Evolutionary conservation across 2,888 invertebrate species (phyloP), one percentile per base, ranked within the genome.

Genomic region (Ptychoptera contaminata): DNA sequence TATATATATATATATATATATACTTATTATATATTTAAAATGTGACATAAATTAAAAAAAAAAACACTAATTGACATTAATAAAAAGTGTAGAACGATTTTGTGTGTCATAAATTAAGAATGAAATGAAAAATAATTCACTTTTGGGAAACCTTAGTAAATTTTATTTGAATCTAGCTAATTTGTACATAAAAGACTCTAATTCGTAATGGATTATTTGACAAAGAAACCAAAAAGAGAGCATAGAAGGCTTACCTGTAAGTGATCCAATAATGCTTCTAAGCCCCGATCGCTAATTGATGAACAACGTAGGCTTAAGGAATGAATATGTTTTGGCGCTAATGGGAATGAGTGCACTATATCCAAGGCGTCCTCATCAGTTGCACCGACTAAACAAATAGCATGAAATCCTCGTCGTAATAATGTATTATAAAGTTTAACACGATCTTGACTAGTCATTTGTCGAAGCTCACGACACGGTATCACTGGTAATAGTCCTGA

Each of bases 351-450:
- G 60, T 82, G 81, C 50, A 88, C 83, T 57, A 92, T 76, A 65
- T 92, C 91, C 49, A 82, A 71, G 43, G 90, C 80, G 65, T 93
- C 92, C 57, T 87, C 87, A 61, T 93, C 93, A 11, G 81, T 79
- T 30, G 91, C 91, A 9, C 87, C 87, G 51, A 88, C 72, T 48
- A 93, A 69, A 46, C 82, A 80, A 11, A 93, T 69, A 5, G 84
- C 81, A 56, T 88, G 86, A 59, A 92, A 90, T 16, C 88, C 90
- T 52, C 93, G 74, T 52, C 82, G 71, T 47, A 91, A 76, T 51
- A 93, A 69, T 42, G 86, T 85, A 51, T 81, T 79, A 62, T 86
- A 88, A 49, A 87, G 73, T 52, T 82, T 70, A 44, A 60, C 67
- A 70, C 70, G 56, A 54, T 75, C 73, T 51, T 69, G 67, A 49